A percentile compares a stretch with the other conserved stretches of the same genome.
phyloP scores from a whole-genome alignment of 2,797 vertebrate genomes.

The Buphagus erythrorhynchus region DNA sequence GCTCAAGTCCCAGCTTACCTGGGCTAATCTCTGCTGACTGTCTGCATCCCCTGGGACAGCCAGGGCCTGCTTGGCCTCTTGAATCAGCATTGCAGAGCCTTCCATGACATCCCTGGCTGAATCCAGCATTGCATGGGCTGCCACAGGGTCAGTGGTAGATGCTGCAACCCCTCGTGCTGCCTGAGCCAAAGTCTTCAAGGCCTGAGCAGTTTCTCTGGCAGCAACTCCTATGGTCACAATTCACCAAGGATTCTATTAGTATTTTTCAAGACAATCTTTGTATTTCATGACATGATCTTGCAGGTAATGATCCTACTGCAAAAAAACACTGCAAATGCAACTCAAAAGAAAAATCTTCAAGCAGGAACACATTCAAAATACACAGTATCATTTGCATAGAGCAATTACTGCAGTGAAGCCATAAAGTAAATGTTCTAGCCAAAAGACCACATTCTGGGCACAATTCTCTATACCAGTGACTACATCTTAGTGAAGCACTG shows the following conservation, averaged over 20 bases:
- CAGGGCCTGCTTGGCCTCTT: conserved; percentile 95
- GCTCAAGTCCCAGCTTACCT: conserved; percentile 77
- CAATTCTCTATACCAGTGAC: neutral
- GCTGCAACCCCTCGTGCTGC: conserved; percentile 95
- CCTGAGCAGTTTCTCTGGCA: conserved; percentile 95
- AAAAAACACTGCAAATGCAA: neutral
- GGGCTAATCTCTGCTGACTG: conserved; percentile 95
- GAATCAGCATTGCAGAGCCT: conserved; percentile 95
- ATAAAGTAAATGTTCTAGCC: neutral
- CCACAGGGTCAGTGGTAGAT: conserved; percentile 88
- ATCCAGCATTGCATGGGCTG: conserved; percentile 93
- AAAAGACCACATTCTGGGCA: neutral
- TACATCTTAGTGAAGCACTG: neutral
- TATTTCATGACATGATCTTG: neutral
- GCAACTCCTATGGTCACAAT: conserved; percentile 85
- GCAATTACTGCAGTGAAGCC: neutral
- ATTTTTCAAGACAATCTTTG: neutral
- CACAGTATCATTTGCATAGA: neutral
- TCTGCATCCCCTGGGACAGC: conserved; percentile 94
- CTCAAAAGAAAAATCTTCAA: neutral
- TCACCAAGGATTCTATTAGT: neutral
- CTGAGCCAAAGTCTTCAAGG: conserved; percentile 93
- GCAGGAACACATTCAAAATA: neutral
- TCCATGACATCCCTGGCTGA: conserved; percentile 97
- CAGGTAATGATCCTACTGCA: neutral